These are phyloP conservation scores for Rhinella marina DNA, from an alignment of 2,797 vertebrate genomes.

Conservation along the genomic window DNA sequence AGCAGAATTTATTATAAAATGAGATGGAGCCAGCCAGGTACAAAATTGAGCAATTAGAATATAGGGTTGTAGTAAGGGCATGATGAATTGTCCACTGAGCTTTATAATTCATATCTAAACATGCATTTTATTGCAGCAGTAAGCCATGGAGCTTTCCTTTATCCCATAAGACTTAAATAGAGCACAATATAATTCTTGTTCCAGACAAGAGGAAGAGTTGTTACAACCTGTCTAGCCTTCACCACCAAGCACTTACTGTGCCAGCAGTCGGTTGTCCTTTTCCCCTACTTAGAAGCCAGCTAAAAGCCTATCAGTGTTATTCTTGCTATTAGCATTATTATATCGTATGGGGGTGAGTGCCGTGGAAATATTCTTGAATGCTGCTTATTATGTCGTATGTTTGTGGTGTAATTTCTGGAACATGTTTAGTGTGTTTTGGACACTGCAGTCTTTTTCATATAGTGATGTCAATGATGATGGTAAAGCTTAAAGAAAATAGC, in stretches of 20 bases:
- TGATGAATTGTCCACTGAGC: background rate
- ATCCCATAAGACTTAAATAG: background rate
- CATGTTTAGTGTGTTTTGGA: background rate
- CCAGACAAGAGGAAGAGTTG: conserved; percentile 18
- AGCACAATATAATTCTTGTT: background rate
- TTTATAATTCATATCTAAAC: conserved; percentile 6
- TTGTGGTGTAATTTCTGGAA: background rate
- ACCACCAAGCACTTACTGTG: conserved; percentile 3
- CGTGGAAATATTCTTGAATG: background rate
- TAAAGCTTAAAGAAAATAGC: conserved; percentile 1
- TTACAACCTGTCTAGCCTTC: conserved; percentile 24
- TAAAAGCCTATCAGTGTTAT: background rate
- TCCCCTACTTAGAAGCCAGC: background rate
- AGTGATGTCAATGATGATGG: background rate
- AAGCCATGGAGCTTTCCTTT: background rate
- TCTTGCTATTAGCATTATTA: background rate
- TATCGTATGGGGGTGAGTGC: no score
- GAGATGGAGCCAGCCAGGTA: background rate
- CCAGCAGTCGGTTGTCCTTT: background rate
- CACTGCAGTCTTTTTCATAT: background rate
- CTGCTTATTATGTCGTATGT: background rate
- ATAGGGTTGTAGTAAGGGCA: background rate
- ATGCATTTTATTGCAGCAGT: background rate
- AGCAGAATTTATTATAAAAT: background rate
- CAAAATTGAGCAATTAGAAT: background rate